Evolutionary conservation across 2,888 invertebrate species (phyloP), one percentile per base, ranked within the genome.

Genomic region (Nowickia ferox): DNA sequence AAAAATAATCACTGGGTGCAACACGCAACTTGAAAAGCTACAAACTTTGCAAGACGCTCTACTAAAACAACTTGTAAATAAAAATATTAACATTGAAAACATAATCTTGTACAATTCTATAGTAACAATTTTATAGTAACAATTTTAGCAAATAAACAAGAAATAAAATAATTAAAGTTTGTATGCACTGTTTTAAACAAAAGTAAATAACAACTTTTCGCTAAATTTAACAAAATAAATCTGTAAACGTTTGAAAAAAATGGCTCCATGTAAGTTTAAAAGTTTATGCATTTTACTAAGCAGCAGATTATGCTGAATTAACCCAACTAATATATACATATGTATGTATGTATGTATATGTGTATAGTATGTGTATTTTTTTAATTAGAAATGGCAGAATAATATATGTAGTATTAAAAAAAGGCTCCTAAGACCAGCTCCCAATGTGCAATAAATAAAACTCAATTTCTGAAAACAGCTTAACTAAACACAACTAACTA

Each of bases 261-360:
- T 86, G 83, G 75, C 86, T 78, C 79, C 86, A 86, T 83, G 86
- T 86, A 86, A 86, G 86, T 86, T 86, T 75, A 42, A 63, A 61
- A 61, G n/a, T n/a, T 46, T 74, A 65, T 68, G 19, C 72, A 15
- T 42, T 66, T 44, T 38, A 40, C n/a, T 11, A 65, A 30, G 6
- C 4, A 57, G 15, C 8, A 40, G 10, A 38, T 77, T 68, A 46
- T 19, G 51, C 71, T 42, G 9, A 61, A 44, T 59, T n/a, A 59
- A 38, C 30, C 30, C 0, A 5, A 30, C 30, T 30, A 61, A 40
- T 5, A 44, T 63, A n/a, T n/a, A n/a, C n/a, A n/a, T n/a, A n/a
- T n/a, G n/a, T n/a, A n/a, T n/a, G n/a, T n/a, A n/a, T n/a, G n/a
- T n/a, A n/a, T 59, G 30, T 30, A 30, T 42, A 46, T 38, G 9